These are phyloP conservation scores for Microcaecilia unicolor DNA, from an alignment of 2,797 vertebrate genomes.

Conservation along the genomic window DNA sequence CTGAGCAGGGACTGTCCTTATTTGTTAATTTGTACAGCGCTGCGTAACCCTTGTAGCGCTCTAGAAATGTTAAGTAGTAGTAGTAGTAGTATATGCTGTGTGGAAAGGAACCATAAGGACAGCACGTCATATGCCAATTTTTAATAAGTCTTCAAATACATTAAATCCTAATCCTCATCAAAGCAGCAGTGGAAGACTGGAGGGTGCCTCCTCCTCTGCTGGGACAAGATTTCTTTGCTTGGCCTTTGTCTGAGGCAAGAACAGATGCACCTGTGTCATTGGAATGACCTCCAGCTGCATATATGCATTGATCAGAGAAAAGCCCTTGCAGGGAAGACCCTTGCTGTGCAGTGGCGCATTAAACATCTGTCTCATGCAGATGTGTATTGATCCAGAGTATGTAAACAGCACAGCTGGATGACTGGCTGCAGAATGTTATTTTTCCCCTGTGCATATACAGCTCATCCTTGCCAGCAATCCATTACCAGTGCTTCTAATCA, in stretches of 20 bases:
- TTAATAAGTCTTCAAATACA: constrained; percentile 17
- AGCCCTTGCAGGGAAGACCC: too few relatives aligned
- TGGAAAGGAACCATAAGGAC: too few relatives aligned
- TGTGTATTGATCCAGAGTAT: constrained; percentile 47
- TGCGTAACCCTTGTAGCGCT: too few relatives aligned
- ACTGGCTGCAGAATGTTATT: constrained; percentile 27
- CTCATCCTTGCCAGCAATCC: too few relatives aligned
- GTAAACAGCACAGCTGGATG: constrained; percentile 26
- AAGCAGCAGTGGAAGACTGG: constrained; percentile 5
- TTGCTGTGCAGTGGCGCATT: too few relatives aligned
- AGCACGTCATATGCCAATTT: neutral
- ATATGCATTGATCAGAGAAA: constrained; percentile 49
- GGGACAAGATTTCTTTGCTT: too few relatives aligned
- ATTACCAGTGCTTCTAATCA: constrained; percentile 23
- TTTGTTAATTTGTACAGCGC: too few relatives aligned
- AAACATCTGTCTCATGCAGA: constrained; percentile 42
- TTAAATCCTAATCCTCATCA: constrained; percentile 28
- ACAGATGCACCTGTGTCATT: constrained; percentile 45
- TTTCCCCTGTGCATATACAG: constrained; percentile 21
- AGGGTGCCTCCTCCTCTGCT: constrained; percentile 42
- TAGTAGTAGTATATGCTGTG: too few relatives aligned
- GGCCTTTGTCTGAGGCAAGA: constrained; percentile 41
- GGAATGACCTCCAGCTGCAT: constrained; percentile 39
- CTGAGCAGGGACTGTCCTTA: too few relatives aligned
- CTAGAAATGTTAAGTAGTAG: too few relatives aligned